Evolutionary conservation across 2,797 vertebrate genomes (phyloP).

Genomic region (Leptatherina wallacei): DNA sequence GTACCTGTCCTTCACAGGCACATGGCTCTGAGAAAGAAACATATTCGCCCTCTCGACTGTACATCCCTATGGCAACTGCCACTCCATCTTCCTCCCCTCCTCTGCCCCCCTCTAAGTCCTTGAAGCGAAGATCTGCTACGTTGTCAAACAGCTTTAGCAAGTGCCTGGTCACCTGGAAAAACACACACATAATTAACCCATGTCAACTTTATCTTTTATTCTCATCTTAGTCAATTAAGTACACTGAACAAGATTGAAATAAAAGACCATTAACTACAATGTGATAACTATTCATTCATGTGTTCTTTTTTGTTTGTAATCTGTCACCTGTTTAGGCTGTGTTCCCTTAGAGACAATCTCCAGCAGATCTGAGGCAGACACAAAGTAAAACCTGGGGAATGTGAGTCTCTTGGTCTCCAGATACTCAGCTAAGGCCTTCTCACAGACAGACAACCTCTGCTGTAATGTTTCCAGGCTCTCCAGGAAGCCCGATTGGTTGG

Average conservation of each 20-base stretch:
- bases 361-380: conserved; percentile 84
- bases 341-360: conserved; percentile 87
- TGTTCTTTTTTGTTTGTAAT: neutral
- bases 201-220: conserved; percentile 11
- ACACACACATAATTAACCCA: conserved; percentile 9
- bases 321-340: conserved; percentile 78
- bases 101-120: conserved; percentile 60
- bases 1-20: conserved; percentile 81
- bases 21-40: conserved; percentile 79
- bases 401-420: conserved; percentile 82
- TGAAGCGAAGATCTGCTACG: conserved; percentile 84
- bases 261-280: conserved; percentile 2
- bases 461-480: conserved; percentile 83
- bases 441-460: conserved; percentile 83
- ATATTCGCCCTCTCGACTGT: conserved; percentile 85
- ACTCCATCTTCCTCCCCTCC: conserved; percentile 45
- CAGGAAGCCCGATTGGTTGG: conserved; percentile 80
- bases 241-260: neutral
- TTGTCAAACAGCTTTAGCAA: conserved; percentile 86
- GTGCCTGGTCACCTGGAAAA: conserved; percentile 82
- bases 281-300: neutral
- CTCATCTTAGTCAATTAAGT: neutral
- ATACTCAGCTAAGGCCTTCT: conserved; percentile 84
- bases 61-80: conserved; percentile 80
- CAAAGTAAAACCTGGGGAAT: conserved; percentile 83